A percentile compares a stretch with the other conserved stretches of the same genome.
Evolutionary conservation across 2,797 vertebrate species (phyloP).

Genomic region (Schizopygopsis malacanthus): DNA sequence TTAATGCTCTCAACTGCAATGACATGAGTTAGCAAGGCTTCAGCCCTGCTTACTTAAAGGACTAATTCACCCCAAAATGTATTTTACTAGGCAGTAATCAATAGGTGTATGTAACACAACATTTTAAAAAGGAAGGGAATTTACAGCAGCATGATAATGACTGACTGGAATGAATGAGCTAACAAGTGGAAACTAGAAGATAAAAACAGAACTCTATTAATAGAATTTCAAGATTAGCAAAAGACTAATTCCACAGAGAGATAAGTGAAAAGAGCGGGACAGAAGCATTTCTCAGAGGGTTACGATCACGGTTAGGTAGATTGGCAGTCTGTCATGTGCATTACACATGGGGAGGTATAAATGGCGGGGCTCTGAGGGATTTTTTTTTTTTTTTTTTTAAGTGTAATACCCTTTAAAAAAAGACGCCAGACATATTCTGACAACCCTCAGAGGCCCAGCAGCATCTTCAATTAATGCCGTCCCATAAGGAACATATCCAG

Average conservation of each 20-base stretch:
- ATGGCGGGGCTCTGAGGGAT: slow-evolving; percentile 2
- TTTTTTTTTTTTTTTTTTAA: slow-evolving; percentile 14
- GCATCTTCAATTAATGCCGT: no score
- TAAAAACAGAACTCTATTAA: slow-evolving; percentile 14
- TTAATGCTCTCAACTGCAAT: background rate
- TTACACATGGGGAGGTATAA: slow-evolving; percentile 23
- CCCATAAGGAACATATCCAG: no score
- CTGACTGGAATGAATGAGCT: background rate
- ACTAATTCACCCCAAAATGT: background rate
- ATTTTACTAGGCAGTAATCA: background rate
- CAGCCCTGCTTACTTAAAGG: background rate
- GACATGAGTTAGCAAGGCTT: background rate
- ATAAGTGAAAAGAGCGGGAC: background rate
- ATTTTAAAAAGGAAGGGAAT: background rate
- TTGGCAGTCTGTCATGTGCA: slow-evolving; percentile 20
- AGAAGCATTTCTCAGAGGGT: slow-evolving; percentile 21
- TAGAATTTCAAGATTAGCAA: slow-evolving; percentile 15
- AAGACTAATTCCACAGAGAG: background rate
- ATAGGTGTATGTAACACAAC: background rate
- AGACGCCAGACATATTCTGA: no score
- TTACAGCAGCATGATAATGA: slow-evolving; percentile 5
- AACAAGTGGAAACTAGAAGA: background rate
- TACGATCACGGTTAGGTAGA: background rate
- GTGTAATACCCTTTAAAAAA: slow-evolving; percentile 65
- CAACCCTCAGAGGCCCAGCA: no score